Evolutionary conservation across 1,140 invertebrate genomes (phyloP).

Genomic region (Neodiprion lecontei): DNA sequence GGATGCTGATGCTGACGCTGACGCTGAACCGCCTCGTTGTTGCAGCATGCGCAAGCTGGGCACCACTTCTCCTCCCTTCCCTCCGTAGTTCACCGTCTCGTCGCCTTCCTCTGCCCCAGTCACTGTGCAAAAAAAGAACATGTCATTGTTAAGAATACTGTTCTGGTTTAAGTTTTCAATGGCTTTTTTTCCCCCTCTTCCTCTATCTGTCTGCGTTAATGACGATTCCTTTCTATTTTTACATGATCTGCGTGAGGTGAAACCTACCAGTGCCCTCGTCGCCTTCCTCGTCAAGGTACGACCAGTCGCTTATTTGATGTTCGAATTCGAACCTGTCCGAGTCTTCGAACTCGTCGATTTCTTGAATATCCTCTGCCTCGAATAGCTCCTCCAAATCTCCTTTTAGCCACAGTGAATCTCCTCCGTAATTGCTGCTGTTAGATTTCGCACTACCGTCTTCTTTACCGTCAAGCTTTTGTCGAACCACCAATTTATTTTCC

Average conservation of each 20-base stretch:
- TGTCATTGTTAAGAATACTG: slow-evolving; percentile 16
- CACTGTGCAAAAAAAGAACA: not conserved
- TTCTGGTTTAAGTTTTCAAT: not conserved
- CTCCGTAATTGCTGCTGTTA: slow-evolving; percentile 32
- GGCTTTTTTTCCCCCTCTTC: not conserved
- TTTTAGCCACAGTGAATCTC: slow-evolving; percentile 38
- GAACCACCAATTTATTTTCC: slow-evolving; percentile 36
- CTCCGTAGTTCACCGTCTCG: slow-evolving; percentile 40
- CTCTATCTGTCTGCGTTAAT: not conserved
- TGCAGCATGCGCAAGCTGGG: slow-evolving; percentile 55
- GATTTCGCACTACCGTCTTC: slow-evolving; percentile 18
- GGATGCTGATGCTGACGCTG: slow-evolving; percentile 40
- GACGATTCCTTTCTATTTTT: not conserved
- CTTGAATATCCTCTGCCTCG: slow-evolving; percentile 37
- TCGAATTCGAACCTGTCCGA: slow-evolving; percentile 25
- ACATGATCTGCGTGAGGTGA: not conserved
- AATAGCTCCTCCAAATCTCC: slow-evolving; percentile 40
- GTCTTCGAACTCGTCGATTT: slow-evolving; percentile 38
- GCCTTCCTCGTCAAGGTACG: slow-evolving; percentile 33
- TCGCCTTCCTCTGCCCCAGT: slow-evolving; percentile 39
- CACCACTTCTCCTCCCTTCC: slow-evolving; percentile 36
- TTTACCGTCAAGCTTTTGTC: slow-evolving; percentile 9
- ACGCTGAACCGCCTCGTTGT: slow-evolving; percentile 42
- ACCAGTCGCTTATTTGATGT: slow-evolving; percentile 17
- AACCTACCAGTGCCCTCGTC: slow-evolving; percentile 38